These are phyloP conservation scores for Zoanthus sociatus DNA, from an alignment of 92 coral and sea anemone genomes.

Conservation along the genomic window DNA sequence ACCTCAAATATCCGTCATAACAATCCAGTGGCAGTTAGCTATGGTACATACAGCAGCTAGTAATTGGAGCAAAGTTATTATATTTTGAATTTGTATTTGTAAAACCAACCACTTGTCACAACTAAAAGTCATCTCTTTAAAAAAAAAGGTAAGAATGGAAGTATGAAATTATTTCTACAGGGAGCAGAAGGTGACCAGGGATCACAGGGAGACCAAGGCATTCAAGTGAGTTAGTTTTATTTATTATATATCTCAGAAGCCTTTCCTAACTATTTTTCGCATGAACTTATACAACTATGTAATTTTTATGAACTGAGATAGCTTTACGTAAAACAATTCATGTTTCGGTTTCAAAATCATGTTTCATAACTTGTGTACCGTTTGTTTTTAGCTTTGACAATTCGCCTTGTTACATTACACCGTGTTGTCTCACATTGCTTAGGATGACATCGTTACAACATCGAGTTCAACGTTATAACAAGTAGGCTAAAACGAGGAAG, in stretches of 20 bases:
- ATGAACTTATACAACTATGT: neutral
- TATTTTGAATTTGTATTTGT: neutral
- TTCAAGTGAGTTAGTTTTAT: neutral
- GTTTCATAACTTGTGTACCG: no score
- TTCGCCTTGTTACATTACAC: no score
- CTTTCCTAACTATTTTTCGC: neutral
- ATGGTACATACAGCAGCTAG: no score
- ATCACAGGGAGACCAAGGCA: constrained; percentile 3
- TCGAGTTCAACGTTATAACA: neutral
- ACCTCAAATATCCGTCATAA: no score
- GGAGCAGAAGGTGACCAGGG: constrained; percentile 1
- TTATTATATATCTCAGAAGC: neutral
- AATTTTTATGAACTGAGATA: no score
- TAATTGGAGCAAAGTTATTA: no score
- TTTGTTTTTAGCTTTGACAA: no score
- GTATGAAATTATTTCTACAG: neutral
- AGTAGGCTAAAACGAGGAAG: neutral
- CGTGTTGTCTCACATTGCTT: no score
- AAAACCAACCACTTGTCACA: neutral
- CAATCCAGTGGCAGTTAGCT: no score
- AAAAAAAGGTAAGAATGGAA: neutral
- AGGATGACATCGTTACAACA: no score
- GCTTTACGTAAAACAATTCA: no score
- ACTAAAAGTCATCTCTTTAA: neutral
- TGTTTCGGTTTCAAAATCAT: no score